phyloP scores from a whole-genome alignment of 2,797 vertebrate genomes.

The Alexandromys oeconomus region DNA sequence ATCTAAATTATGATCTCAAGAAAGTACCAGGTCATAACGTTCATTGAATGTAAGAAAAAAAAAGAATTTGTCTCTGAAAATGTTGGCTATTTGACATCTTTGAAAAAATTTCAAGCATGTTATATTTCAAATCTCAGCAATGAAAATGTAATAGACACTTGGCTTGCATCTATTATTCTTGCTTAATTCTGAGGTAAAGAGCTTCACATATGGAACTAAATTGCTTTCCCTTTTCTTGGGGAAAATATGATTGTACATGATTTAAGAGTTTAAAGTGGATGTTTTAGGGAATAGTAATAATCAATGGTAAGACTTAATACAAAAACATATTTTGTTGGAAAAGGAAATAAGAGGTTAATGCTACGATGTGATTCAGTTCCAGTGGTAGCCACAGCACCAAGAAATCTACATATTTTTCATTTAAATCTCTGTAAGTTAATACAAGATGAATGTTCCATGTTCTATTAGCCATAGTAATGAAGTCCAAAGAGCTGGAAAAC shows the following conservation, averaged over 20 bases:
- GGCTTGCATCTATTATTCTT: constrained; percentile 64
- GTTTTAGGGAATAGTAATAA: constrained; percentile 10
- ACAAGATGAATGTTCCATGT: background rate
- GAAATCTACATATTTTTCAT: background rate
- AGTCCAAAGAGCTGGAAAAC: background rate
- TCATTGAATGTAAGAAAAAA: constrained; percentile 63
- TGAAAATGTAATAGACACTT: constrained; percentile 65
- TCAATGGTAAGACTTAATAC: background rate
- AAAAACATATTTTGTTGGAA: background rate
- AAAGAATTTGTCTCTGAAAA: constrained; percentile 66
- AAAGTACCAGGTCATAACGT: constrained; percentile 71
- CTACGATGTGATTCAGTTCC: background rate
- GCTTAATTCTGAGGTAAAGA: constrained; percentile 68
- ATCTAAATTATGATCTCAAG: constrained; percentile 82
- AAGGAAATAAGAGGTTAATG: background rate
- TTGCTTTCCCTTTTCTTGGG: background rate
- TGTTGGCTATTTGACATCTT: constrained; percentile 53
- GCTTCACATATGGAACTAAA: constrained; percentile 62
- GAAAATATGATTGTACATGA: constrained; percentile 7
- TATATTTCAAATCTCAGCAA: constrained; percentile 64
- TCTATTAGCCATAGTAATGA: background rate
- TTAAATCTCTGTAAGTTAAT: constrained; percentile 35
- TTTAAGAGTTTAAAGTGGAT: constrained; percentile 46
- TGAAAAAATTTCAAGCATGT: constrained; percentile 59
- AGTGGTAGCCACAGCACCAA: background rate